phyloP scores from a whole-genome alignment of 2,113 vertebrate genomes.

The Romanogobio albipinnatus region DNA sequence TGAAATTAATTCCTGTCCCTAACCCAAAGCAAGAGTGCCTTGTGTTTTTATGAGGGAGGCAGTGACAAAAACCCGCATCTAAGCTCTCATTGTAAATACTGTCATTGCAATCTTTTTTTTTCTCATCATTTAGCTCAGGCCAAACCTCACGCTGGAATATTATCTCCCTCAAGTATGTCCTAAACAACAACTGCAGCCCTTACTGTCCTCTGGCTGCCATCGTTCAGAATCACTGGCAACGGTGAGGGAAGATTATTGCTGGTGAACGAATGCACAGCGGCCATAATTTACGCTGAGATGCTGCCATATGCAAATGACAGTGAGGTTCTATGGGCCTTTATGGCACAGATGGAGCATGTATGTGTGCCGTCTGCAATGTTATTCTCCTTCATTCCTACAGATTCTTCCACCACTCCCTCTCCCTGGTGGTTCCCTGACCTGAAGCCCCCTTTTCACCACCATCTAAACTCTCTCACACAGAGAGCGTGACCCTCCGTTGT shows the following conservation, averaged over 20 bases:
- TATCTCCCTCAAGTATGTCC: conserved; percentile 49
- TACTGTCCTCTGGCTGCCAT: conserved; percentile 33
- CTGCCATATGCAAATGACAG: conserved; percentile 19
- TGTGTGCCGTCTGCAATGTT: background rate
- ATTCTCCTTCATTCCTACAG: conserved; percentile 4
- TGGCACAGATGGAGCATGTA: background rate
- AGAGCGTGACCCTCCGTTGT: conserved; percentile 57
- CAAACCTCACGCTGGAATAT: conserved; percentile 49
- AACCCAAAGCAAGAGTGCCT: conserved; percentile 29
- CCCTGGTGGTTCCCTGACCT: conserved; percentile 64
- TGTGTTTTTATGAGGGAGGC: conserved; percentile 4
- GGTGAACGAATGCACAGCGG: background rate
- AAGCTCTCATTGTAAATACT: conserved; percentile 42
- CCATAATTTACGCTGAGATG: background rate
- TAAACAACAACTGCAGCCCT: background rate
- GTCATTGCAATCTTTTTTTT: conserved; percentile 45
- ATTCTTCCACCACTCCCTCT: conserved; percentile 46
- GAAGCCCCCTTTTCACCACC: conserved; percentile 59
- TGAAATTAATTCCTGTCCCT: conserved; percentile 21
- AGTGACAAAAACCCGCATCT: conserved; percentile 35
- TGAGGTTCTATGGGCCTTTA: background rate
- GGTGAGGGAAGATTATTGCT: conserved; percentile 18
- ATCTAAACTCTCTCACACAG: conserved; percentile 53
- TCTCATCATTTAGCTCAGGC: conserved; percentile 43
- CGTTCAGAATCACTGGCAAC: background rate